Percentiles rank a stretch among this genome's conserved stretches.
These are phyloP conservation scores for Hipposideros larvatus DNA, from an alignment of 2,797 vertebrate genomes.

Conservation along the genomic window DNA sequence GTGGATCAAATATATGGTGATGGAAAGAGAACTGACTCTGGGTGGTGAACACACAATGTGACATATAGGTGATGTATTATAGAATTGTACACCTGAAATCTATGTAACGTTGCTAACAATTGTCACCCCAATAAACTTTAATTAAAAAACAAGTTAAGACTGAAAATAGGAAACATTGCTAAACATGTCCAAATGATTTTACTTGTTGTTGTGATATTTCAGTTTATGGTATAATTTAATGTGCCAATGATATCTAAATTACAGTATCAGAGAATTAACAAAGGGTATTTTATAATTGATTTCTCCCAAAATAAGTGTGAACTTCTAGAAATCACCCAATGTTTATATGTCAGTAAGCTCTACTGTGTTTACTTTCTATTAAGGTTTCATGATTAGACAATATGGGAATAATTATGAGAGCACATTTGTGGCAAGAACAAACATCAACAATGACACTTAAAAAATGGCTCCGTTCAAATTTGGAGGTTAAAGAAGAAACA, in stretches of 20 bases:
- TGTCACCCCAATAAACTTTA: too few species aligned
- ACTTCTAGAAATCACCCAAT: constrained; percentile 75
- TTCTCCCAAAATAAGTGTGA: constrained; percentile 46
- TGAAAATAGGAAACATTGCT: background rate
- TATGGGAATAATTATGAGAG: background rate
- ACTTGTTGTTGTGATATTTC: background rate
- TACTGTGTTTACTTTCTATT: background rate
- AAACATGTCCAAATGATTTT: background rate
- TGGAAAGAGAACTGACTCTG: too few species aligned
- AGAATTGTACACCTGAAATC: too few species aligned
- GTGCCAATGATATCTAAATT: background rate
- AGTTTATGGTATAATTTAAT: background rate
- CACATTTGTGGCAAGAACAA: background rate
- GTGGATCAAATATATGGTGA: too few species aligned
- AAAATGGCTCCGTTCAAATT: background rate
- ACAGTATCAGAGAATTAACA: background rate
- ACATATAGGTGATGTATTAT: too few species aligned
- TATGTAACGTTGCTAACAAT: too few species aligned
- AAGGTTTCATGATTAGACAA: background rate
- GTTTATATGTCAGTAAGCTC: constrained; percentile 53
- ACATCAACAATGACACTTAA: background rate
- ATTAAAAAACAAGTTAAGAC: background rate
- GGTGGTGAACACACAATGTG: too few species aligned
- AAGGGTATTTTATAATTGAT: background rate
- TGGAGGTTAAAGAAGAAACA: background rate